Evolutionary conservation across 2,113 vertebrate species (phyloP).

Genomic region (Steatornis caripensis): DNA sequence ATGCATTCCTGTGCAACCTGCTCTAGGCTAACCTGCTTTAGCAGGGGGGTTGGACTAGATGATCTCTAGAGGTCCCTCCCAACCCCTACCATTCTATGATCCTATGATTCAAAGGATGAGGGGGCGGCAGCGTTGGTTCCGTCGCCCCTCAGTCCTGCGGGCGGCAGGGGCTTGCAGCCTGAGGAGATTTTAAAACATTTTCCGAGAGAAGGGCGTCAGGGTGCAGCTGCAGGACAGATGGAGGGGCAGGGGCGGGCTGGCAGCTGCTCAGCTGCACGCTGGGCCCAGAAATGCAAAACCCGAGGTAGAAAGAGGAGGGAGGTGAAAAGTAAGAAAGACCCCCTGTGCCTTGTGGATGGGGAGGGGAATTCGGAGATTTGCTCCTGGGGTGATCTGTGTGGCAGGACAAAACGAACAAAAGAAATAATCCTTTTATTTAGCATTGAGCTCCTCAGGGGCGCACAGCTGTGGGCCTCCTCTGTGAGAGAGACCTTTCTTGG

Average conservation of each 20-base stretch:
- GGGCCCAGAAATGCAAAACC: background rate
- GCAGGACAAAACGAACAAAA: background rate
- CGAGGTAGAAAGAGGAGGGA: accelerated
- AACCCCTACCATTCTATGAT: too few relatives aligned
- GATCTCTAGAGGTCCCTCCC: too few relatives aligned
- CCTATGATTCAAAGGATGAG: too few relatives aligned
- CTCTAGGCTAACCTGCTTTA: too few relatives aligned
- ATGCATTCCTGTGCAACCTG: too few relatives aligned
- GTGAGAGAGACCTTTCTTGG: too few relatives aligned
- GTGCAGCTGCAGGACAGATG: background rate
- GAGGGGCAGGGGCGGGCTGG: background rate
- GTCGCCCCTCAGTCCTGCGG: background rate
- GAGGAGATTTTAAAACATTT: background rate
- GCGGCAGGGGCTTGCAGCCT: too few relatives aligned
- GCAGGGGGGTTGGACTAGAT: too few relatives aligned
- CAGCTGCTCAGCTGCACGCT: too few relatives aligned
- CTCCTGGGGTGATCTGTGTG: background rate
- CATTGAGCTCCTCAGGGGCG: background rate
- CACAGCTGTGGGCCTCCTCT: background rate
- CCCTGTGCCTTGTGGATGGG: accelerated
- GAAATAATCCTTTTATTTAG: background rate
- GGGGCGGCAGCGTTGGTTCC: too few relatives aligned
- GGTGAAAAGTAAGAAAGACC: background rate
- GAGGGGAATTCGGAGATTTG: background rate
- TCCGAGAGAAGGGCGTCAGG: background rate